These are phyloP conservation scores for Drosophila neocordata DNA, from an alignment of 1,140 invertebrate genomes.

Conservation along the genomic window DNA sequence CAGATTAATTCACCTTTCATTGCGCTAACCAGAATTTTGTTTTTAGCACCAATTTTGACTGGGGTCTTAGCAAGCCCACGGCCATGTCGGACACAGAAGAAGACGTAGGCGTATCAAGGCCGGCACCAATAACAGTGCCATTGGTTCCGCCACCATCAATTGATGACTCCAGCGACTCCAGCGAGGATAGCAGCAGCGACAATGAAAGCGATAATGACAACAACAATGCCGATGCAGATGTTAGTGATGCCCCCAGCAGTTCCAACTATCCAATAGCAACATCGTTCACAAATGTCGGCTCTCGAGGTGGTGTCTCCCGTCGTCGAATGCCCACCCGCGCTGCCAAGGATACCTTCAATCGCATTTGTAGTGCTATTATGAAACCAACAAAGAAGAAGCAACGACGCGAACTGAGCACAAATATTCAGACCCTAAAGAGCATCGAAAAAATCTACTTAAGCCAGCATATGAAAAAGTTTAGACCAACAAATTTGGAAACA, in stretches of 20 bases:
- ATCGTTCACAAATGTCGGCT: neutral
- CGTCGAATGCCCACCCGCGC: constrained; percentile 63
- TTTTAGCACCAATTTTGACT: constrained; percentile 31
- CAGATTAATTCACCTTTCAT: neutral
- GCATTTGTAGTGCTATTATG: constrained; percentile 68
- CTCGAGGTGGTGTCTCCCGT: constrained; percentile 53
- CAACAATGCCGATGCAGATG: constrained; percentile 41
- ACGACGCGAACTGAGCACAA: constrained; percentile 56
- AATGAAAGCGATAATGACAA: constrained; percentile 59
- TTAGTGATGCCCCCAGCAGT: constrained; percentile 13
- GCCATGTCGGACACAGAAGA: constrained; percentile 53
- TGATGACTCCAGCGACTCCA: constrained; percentile 43
- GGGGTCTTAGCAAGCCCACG: constrained; percentile 33
- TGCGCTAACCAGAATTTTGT: neutral
- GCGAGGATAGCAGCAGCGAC: constrained; percentile 49
- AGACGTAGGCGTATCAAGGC: constrained; percentile 37
- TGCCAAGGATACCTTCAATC: constrained; percentile 72
- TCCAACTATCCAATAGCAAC: constrained; percentile 5
- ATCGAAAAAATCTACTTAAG: constrained; percentile 76
- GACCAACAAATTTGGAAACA: constrained; percentile 69
- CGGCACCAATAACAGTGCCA: neutral
- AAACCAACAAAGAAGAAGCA: constrained; percentile 61
- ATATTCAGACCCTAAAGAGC: constrained; percentile 62
- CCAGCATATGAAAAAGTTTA: constrained; percentile 71
- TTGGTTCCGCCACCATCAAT: neutral